A percentile compares a stretch with the other conserved stretches of the same genome.
These are phyloP conservation scores for Phlogophora meticulosa DNA, from an alignment of 2,888 invertebrate species.

Conservation along the genomic window DNA sequence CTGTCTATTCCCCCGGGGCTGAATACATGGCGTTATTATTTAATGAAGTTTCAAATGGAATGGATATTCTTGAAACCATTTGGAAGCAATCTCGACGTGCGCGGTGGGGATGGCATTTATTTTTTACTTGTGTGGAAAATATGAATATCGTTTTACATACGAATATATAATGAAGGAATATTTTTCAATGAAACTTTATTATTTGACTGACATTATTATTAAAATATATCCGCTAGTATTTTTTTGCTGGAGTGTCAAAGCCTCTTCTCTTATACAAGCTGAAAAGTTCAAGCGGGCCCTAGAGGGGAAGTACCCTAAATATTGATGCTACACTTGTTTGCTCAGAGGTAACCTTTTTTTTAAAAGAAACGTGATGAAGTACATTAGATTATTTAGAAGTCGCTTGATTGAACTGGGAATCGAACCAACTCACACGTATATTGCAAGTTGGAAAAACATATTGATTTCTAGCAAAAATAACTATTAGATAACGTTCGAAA, in stretches of 20 bases:
- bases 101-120: slow-evolving; percentile 21
- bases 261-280: background rate
- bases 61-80: slow-evolving; percentile 54
- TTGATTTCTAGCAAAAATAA: too few species aligned
- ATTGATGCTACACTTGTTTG: too few species aligned
- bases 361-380: too few species aligned
- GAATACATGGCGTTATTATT: slow-evolving; percentile 61
- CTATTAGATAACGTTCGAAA: too few species aligned
- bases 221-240: background rate
- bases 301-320: too few species aligned
- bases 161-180: slow-evolving; percentile 12
- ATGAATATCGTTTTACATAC: slow-evolving; percentile 22
- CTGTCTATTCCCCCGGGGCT: slow-evolving; percentile 45
- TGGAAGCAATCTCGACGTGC: slow-evolving; percentile 39
- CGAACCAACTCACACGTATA: too few species aligned
- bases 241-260: background rate
- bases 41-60: slow-evolving; percentile 57
- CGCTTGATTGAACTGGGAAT: too few species aligned
- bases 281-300: too few species aligned
- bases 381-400: too few species aligned
- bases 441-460: too few species aligned
- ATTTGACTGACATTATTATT: background rate
- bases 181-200: background rate
- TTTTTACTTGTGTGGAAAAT: slow-evolving; percentile 26
- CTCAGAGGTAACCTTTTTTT: too few species aligned